Conservation (phyloP, 2,797 vertebrate species). For the Pogonophryne albipinna region DNA sequence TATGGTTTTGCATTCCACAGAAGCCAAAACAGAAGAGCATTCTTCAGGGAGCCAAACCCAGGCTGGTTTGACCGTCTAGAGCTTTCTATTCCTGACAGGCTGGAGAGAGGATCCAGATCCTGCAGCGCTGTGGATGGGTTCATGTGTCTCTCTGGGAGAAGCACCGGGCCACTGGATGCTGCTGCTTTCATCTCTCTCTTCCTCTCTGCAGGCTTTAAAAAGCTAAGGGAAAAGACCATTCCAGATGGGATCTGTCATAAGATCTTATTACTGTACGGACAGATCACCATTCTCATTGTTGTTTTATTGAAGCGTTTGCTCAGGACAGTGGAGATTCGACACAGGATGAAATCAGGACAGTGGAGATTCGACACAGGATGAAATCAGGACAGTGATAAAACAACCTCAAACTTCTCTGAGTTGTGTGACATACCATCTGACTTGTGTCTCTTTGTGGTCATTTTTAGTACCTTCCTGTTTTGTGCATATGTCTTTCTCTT, state of each 20-base stretch:
- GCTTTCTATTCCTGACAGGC: slow-evolving; percentile 66
- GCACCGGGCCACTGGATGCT: slow-evolving; percentile 39
- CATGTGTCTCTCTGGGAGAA: slow-evolving; percentile 52
- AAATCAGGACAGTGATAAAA: slow-evolving; percentile 24
- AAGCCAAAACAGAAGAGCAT: slow-evolving; percentile 69
- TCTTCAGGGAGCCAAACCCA: slow-evolving; percentile 68
- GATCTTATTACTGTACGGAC: slow-evolving; percentile 63
- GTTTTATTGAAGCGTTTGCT: slow-evolving; percentile 32
- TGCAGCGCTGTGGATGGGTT: slow-evolving; percentile 32
- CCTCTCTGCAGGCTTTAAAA: slow-evolving; percentile 59
- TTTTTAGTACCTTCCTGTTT: no score
- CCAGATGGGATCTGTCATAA: slow-evolving; percentile 66
- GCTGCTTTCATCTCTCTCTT: slow-evolving; percentile 65
- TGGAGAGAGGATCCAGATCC: slow-evolving; percentile 56
- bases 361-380: slow-evolving; percentile 33
- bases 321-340: slow-evolving; percentile 22
- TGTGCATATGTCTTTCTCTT: no score
- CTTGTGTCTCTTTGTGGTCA: no score
- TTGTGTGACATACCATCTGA: neutral
- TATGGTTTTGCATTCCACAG: slow-evolving; percentile 69
- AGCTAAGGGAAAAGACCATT: slow-evolving; percentile 46
- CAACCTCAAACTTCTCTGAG: slow-evolving; percentile 26
- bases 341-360: slow-evolving; percentile 28
- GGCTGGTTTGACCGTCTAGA: slow-evolving; percentile 51
- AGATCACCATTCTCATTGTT: slow-evolving; percentile 53